Evolutionary conservation across 2,888 invertebrate species (phyloP), one percentile per base, ranked within the genome.

Genomic region (Rhabditophanes sp.): DNA sequence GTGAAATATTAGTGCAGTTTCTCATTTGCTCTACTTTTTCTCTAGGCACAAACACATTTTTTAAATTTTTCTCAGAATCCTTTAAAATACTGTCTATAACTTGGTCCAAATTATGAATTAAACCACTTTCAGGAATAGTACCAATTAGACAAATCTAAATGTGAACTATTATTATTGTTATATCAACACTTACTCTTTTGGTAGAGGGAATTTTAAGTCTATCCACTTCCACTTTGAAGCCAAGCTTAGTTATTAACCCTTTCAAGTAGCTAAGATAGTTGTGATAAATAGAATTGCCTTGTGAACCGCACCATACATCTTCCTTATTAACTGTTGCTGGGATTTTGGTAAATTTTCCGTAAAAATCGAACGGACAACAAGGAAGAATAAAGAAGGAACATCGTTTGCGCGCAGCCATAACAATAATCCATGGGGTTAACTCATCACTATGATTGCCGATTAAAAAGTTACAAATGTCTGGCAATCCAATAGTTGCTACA

Each of bases 391-490:
- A 88, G 64, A 79, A 87, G 38, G 77, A 78, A 34, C 47, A 44
- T n/a, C 39, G 28, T 37, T 43, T 69, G 68, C 79, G 79, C 36
- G 82, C 76, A 17, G 90, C 79, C 53, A 93, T 77, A 1, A 90
- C 78, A 14, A 93, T 87, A 55, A 96, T 78, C 93, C 93, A 96
- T 1, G 90, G 88, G 6, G 93, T 90, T n/a, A 96, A 69, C 66
- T 96, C 93, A 72, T 96, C 96, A 9, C 88, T 87, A 71, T 96
- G 96, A 69, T 96, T 96, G 32, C 93, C 96, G 65, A 96, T 85
- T 31, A 96, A 69, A 33, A 44, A 58, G 42, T 60, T 56, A 6
- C 41, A 44, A 11, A 35, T 44, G 2, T 30, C 25, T 3, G 52
- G 52, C 4, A 50, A 19, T 24, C 41, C 35, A 7, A 24, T 15